These are phyloP conservation scores for Tinamus guttatus DNA, from an alignment of 2,113 vertebrate species.

Conservation along the genomic window DNA sequence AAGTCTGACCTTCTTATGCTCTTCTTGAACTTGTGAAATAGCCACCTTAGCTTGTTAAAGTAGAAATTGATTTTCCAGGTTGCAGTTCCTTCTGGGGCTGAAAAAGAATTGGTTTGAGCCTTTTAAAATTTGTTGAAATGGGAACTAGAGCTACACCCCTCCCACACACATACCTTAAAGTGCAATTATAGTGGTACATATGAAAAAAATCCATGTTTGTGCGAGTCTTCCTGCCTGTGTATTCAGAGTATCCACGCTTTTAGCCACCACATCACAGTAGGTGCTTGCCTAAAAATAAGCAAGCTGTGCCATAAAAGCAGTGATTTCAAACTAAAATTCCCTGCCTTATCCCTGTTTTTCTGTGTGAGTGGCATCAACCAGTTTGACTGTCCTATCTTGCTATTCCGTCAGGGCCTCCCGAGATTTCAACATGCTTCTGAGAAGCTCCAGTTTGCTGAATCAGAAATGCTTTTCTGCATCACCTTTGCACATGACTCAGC, in stretches of 20 bases:
- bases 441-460: not conserved
- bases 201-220: not conserved
- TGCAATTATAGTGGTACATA: not conserved
- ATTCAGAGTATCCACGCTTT: not conserved
- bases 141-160: not conserved
- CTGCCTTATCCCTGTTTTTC: not conserved
- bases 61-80: not conserved
- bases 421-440: not conserved
- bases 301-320: not conserved
- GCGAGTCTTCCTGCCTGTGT: not conserved
- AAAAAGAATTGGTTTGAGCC: not conserved
- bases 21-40: not conserved
- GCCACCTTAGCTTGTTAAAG: not conserved
- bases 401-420: not conserved
- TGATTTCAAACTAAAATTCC: not conserved
- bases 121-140: not conserved
- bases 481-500: not conserved
- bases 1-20: not conserved
- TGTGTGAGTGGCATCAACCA: not conserved
- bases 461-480: not conserved
- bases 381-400: not conserved
- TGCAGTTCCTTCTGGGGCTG: not conserved
- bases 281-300: not conserved
- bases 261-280: not conserved
- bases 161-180: too few species aligned